Evolutionary conservation across 2,113 vertebrate species (phyloP).

Genomic region (Rhombomys opimus): DNA sequence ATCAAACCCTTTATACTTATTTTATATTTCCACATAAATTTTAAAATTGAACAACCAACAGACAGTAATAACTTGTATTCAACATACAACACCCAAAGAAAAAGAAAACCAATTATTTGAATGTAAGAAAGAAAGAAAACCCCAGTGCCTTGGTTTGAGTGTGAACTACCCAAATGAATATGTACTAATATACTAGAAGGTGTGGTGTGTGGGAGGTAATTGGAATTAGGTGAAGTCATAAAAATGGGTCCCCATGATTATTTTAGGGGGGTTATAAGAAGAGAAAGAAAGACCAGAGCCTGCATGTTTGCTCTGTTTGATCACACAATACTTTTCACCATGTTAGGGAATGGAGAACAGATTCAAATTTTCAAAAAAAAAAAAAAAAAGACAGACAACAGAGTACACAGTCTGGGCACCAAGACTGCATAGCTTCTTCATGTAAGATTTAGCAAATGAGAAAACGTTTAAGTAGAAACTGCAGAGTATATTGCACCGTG

Average conservation of each 20-base stretch:
- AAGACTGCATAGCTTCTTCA: slow-evolving; percentile 9
- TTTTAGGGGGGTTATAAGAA: background rate
- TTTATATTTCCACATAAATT: background rate
- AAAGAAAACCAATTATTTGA: background rate
- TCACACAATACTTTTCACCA: background rate
- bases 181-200: background rate
- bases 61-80: background rate
- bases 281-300: background rate
- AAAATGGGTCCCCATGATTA: background rate
- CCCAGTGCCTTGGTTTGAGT: background rate
- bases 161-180: background rate
- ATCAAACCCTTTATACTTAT: background rate
- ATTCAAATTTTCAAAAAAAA: slow-evolving; percentile 14
- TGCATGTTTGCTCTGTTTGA: background rate
- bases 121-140: background rate
- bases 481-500: background rate
- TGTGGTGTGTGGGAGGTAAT: background rate
- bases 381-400: background rate
- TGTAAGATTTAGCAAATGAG: slow-evolving; percentile 33
- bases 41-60: background rate
- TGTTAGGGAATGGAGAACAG: background rate
- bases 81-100: background rate
- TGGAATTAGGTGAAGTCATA: background rate
- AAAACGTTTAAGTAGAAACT: slow-evolving; percentile 26
- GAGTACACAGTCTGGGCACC: background rate